Evolutionary conservation across 92 coral and sea anemone genomes (phyloP), one percentile per base, ranked within the genome.

Genomic region (Epizoanthus illoricatus): DNA sequence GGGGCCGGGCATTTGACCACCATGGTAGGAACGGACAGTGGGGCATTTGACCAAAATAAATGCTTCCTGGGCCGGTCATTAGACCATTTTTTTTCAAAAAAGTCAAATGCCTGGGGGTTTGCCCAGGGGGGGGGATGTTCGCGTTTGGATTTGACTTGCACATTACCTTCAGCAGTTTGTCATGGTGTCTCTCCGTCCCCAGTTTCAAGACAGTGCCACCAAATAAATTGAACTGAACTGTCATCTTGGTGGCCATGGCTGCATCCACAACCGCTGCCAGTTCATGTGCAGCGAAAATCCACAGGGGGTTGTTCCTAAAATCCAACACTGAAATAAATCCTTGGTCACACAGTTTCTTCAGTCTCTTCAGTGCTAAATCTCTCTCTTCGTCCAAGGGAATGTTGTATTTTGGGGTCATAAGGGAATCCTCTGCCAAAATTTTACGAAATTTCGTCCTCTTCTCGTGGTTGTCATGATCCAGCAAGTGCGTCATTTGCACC

Each of bases 161-260:
- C n/a, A n/a, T 63, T 80, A 91, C 94, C 94, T 91, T 73, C 2
- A 91, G 58, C 45, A 91, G 88, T 64, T 79, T 91, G 16, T 80
- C 69, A 47, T 91, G 94, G 42, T 91, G 94, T 45, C 94, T 86
- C 2, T 91, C 88, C 4, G 94, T 91, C 15, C 94, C 94, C 62
- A 91, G 72, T 69, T 91, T 91, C 57, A 91, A 78, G 43, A 93
- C 95, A 81, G 98, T 93, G 13, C 97, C 97, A 63, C 97, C 97
- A 92, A 92, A 92, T 81, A 92, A 88, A 67, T 92, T 92, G 56
- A 92, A 92, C 90, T 92, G 97, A 47, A 92, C 97, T 11, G 97
- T 92, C 97, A 92, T 90, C 81, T 92, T 92, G 15, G 97, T 92
- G 33, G 97, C 89, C 97, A 92, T 92, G 13, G 97, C 92, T 16